These are phyloP conservation scores for Sebastes cheni DNA, from an alignment of 2,797 vertebrate species.

Conservation along the genomic window DNA sequence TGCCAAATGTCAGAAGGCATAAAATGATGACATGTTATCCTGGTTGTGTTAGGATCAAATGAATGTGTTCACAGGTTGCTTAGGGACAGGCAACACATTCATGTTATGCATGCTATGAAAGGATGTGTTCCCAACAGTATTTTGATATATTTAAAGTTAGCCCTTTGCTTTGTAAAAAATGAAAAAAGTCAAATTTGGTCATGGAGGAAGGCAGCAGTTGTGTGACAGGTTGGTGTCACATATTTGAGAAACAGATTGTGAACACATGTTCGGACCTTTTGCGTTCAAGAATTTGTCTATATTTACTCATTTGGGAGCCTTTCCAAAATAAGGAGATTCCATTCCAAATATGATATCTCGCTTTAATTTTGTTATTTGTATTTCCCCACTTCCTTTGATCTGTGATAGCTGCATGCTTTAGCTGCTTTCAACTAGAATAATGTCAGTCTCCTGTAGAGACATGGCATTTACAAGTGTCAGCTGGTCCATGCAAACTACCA, in stretches of 20 bases:
- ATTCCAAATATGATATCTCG: slow-evolving; percentile 32
- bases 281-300: slow-evolving; percentile 43
- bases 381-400: slow-evolving; percentile 43
- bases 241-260: slow-evolving; percentile 63
- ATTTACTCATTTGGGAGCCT: slow-evolving; percentile 32
- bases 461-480: slow-evolving; percentile 51
- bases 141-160: background rate
- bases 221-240: slow-evolving; percentile 52
- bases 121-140: background rate
- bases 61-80: slow-evolving; percentile 29
- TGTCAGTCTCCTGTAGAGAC: slow-evolving; percentile 47
- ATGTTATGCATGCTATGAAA: slow-evolving; percentile 1
- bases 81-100: slow-evolving; percentile 1
- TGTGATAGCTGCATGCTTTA: slow-evolving; percentile 42
- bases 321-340: slow-evolving; percentile 44
- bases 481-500: slow-evolving; percentile 24
- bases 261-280: slow-evolving; percentile 61
- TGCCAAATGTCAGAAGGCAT: slow-evolving; percentile 45
- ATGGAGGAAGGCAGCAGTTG: slow-evolving; percentile 19
- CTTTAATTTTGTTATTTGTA: slow-evolving; percentile 54
- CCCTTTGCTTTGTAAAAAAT: slow-evolving; percentile 14
- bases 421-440: slow-evolving; percentile 40
- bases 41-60: slow-evolving; percentile 9
- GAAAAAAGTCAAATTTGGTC: slow-evolving; percentile 8
- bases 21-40: slow-evolving; percentile 23